Conservation (phyloP, 2,888 invertebrate species). For the Eupeodes latifasciatus region DNA sequence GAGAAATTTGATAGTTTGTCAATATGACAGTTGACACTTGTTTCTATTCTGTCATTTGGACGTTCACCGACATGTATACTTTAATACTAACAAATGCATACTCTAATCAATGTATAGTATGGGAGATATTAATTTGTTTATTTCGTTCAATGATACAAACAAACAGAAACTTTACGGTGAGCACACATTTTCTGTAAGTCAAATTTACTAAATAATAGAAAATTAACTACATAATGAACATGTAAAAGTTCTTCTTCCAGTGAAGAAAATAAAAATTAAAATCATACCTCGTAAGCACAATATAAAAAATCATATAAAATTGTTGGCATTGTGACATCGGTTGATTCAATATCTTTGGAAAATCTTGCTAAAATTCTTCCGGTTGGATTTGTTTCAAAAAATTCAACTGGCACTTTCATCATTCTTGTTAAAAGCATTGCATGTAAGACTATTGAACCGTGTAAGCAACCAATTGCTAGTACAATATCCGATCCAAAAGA, state of each 20-base stretch:
- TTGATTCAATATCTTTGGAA: slow-evolving; percentile 84
- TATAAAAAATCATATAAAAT: slow-evolving; percentile 86
- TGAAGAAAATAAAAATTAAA: background rate
- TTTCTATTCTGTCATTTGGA: no score
- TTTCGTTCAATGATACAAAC: no score
- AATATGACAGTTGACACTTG: no score
- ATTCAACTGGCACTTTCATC: slow-evolving; percentile 85
- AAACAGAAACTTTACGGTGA: no score
- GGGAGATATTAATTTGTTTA: no score
- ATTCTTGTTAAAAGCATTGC: slow-evolving; percentile 84
- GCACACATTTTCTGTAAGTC: no score
- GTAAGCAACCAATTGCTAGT: slow-evolving; percentile 86
- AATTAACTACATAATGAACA: background rate
- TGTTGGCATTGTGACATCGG: slow-evolving; percentile 83
- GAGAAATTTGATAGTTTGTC: no score
- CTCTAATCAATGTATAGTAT: no score
- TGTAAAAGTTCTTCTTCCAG: background rate
- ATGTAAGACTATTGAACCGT: slow-evolving; percentile 83
- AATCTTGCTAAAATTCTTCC: slow-evolving; percentile 87
- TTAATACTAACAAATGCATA: no score
- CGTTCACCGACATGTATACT: no score
- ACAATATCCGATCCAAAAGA: slow-evolving; percentile 88
- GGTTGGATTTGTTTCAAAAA: slow-evolving; percentile 87
- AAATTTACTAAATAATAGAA: background rate
- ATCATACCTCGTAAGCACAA: slow-evolving; percentile 86